Evolutionary conservation across 2,797 vertebrate species (phyloP), one percentile per base, ranked within the genome.

Genomic region (Poliocrania exsul): DNA sequence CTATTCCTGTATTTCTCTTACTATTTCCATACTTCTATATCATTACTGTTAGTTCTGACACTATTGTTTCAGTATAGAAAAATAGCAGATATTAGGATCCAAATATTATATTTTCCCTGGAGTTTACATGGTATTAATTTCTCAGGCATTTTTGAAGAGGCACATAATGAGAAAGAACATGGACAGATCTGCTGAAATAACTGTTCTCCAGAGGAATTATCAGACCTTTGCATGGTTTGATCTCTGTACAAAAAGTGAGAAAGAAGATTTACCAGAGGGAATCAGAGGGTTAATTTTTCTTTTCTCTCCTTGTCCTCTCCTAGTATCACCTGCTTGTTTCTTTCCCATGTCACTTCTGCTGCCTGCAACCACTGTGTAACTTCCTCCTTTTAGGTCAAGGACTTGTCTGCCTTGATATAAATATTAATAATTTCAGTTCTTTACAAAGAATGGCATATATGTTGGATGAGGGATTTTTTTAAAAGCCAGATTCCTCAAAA

Each of bases 401-500:
- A 84, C 86, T 92, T 79, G 14, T 70, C 62, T 77, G 19, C 64
- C 47, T 82, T 64, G 40, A 72, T 85, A 95, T 89, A 80, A 94
- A 91, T 95, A 94, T 92, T 92, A 92, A 89, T 93, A 40, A 53
- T 94, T 89, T 77, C 14, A 38, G 5, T 62, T 85, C n/a, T 71
- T 91, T 61, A 60, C 16, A 82, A 74, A 72, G 15, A 93, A 57
- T 28, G 13, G 16, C 46, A 37, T 33, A 38, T 46, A 38, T 16
- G 8, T 70, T 56, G 15, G 2, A 24, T 56, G 31, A 81, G 37
- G 10, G 8, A 29, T n/a, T 54, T 86, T 73, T 84, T 78, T 40
- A 40, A 80, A 92, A 87, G 16, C 49, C 54, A 62, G 37, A 21
- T 16, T 60, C 38, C 35, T 78, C 57, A 66, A 84, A 92, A 92